A percentile compares a stretch with the other conserved stretches of the same genome.
Evolutionary conservation across 2,888 invertebrate species (phyloP).

Genomic region (Steinernema carpocapsae): DNA sequence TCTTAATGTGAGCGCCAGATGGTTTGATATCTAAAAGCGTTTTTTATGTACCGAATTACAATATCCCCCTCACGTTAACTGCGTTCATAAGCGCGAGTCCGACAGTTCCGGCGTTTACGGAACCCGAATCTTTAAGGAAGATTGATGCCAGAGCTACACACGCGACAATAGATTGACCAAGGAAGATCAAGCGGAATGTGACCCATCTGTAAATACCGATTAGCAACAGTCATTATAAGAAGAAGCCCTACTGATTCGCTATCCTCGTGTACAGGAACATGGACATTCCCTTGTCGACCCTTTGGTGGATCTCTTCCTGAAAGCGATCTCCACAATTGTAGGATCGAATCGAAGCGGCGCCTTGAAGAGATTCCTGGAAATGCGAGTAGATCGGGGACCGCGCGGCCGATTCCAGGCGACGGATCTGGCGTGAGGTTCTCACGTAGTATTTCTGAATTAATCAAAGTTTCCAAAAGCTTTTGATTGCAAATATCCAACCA

Average conservation of each 20-base stretch:
- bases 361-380: constrained; percentile 87
- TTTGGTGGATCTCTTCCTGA: constrained; percentile 83
- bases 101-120: constrained; percentile 72
- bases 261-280: constrained; percentile 67
- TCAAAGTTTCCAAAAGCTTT: no score
- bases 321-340: constrained; percentile 71
- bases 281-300: constrained; percentile 77
- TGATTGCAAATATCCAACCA: constrained; percentile 33
- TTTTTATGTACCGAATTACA: neutral
- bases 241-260: constrained; percentile 70
- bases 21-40: constrained; percentile 74
- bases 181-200: constrained; percentile 70
- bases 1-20: constrained; percentile 84
- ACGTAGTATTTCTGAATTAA: constrained; percentile 90
- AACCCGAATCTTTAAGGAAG: constrained; percentile 69
- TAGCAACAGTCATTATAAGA: constrained; percentile 64
- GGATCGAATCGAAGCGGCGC: constrained; percentile 71
- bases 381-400: constrained; percentile 96
- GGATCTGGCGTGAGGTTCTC: constrained; percentile 89
- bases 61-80: constrained; percentile 59
- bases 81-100: constrained; percentile 74
- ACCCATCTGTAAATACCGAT: no score
- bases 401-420: constrained; percentile 89
- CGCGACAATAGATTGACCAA: constrained; percentile 75
- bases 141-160: constrained; percentile 75